phyloP scores from a whole-genome alignment of 1,140 invertebrate genomes.

The Manduca sexta region DNA sequence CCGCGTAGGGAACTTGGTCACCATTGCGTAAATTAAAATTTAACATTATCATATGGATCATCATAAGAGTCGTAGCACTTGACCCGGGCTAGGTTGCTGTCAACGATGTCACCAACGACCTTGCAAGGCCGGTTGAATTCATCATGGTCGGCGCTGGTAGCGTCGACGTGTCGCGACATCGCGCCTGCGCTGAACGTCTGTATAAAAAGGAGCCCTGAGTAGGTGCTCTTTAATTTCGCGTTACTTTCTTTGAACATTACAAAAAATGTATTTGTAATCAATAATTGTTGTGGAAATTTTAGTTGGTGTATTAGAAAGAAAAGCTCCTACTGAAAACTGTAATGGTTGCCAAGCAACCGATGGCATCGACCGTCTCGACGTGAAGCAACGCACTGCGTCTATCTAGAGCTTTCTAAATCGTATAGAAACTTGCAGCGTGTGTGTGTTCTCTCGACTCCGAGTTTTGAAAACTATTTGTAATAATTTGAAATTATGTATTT shows the following conservation, averaged over 20 bases:
- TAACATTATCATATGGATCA: no score
- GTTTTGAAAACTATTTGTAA: not conserved
- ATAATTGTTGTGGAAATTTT: no score
- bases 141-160: conserved; percentile 3
- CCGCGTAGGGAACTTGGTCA: no score
- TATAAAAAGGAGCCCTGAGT: no score
- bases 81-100: no score
- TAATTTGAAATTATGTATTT: no score
- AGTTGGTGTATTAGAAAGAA: no score
- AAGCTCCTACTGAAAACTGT: not conserved
- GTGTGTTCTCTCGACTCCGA: not conserved
- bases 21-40: no score
- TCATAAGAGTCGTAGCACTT: no score
- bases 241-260: no score
- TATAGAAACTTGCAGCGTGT: conserved; percentile 14
- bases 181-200: not conserved
- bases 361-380: conserved; percentile 19
- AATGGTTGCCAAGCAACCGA: conserved; percentile 39
- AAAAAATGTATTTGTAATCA: no score
- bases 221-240: no score
- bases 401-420: conserved; percentile 37
- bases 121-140: conserved; percentile 31
- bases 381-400: conserved; percentile 2
- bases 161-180: not conserved
- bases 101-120: conserved; percentile 12